These are phyloP conservation scores for Corvus hawaiiensis DNA, from an alignment of 2,113 vertebrate species.

Conservation along the genomic window DNA sequence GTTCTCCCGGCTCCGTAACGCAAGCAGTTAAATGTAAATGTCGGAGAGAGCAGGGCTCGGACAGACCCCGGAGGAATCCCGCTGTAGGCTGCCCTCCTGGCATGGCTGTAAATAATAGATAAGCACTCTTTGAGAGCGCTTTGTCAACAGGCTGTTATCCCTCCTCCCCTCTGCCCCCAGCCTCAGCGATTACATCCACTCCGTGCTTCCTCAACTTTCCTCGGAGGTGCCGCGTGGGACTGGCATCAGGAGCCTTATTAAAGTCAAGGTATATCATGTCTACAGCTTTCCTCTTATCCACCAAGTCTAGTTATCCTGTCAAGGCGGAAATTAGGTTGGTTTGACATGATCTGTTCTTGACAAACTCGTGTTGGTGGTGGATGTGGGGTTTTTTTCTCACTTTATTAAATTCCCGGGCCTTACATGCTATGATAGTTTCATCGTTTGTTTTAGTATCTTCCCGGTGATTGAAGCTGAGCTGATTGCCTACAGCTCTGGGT, in stretches of 20 bases:
- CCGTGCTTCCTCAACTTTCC: not conserved
- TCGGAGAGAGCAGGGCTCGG: not conserved
- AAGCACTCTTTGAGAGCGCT: slow-evolving; percentile 12
- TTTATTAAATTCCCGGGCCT: slow-evolving; percentile 49
- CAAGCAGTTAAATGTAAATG: slow-evolving; percentile 33
- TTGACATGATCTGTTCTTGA: slow-evolving; percentile 63
- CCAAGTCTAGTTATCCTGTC: slow-evolving; percentile 58
- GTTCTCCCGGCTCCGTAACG: rapidly evolving
- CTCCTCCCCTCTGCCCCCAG: slow-evolving; percentile 50
- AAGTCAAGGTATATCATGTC: slow-evolving; percentile 51
- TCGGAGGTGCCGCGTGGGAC: not conserved
- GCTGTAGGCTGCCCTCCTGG: not conserved
- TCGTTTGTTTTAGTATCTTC: slow-evolving; percentile 48
- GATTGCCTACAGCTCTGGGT: slow-evolving; percentile 25
- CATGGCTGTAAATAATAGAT: slow-evolving; percentile 53
- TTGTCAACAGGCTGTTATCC: slow-evolving; percentile 60
- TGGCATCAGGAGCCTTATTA: slow-evolving; percentile 37
- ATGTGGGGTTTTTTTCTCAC: not conserved
- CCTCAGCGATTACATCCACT: not conserved
- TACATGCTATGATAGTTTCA: slow-evolving; percentile 49
- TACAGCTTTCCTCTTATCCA: slow-evolving; percentile 48
- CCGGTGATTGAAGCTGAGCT: slow-evolving; percentile 26
- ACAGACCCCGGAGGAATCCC: not conserved
- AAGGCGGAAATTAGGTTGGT: slow-evolving; percentile 58
- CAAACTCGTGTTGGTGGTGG: slow-evolving; percentile 48